A percentile compares a stretch with the other conserved stretches of the same genome.
phyloP scores from a whole-genome alignment of 2,888 invertebrate species.

The Ecdyonurus torrentis region DNA sequence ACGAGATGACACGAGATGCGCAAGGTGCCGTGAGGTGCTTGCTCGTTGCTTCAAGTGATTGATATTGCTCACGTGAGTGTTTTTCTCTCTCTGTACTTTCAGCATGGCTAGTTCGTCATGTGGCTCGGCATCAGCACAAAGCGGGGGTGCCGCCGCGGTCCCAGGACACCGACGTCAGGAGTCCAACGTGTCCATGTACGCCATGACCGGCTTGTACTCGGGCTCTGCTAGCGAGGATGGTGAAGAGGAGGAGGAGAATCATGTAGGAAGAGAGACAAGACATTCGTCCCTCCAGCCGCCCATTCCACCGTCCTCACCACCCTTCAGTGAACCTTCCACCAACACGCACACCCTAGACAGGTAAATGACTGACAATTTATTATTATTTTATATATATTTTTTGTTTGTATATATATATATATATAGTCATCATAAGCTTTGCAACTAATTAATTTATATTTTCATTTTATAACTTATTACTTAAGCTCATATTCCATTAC shows the following conservation, averaged over 20 bases:
- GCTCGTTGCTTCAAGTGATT: too few relatives aligned
- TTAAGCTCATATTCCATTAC: too few relatives aligned
- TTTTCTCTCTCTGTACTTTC: too few relatives aligned
- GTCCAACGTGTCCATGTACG: conserved; percentile 79
- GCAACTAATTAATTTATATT: too few relatives aligned
- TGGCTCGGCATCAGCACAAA: background rate
- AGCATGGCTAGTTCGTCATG: background rate
- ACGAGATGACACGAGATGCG: too few relatives aligned
- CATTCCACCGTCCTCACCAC: background rate
- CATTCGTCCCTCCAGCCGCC: background rate
- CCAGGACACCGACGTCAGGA: conserved; percentile 46
- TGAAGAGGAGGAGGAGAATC: conserved; percentile 26
- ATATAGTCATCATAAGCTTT: too few relatives aligned
- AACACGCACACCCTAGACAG: background rate
- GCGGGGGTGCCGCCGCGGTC: conserved; percentile 2
- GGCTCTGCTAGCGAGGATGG: conserved; percentile 42
- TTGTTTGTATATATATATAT: too few relatives aligned
- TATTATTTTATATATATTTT: too few relatives aligned
- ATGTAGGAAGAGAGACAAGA: background rate
- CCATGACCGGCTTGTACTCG: conserved; percentile 72
- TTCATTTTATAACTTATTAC: too few relatives aligned
- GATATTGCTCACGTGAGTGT: too few relatives aligned
- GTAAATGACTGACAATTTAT: too few relatives aligned
- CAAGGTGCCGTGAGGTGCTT: too few relatives aligned
- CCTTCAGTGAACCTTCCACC: background rate